Conservation (phyloP, 2,113 vertebrate genomes). For the Pyxicephalus adspersus region DNA sequence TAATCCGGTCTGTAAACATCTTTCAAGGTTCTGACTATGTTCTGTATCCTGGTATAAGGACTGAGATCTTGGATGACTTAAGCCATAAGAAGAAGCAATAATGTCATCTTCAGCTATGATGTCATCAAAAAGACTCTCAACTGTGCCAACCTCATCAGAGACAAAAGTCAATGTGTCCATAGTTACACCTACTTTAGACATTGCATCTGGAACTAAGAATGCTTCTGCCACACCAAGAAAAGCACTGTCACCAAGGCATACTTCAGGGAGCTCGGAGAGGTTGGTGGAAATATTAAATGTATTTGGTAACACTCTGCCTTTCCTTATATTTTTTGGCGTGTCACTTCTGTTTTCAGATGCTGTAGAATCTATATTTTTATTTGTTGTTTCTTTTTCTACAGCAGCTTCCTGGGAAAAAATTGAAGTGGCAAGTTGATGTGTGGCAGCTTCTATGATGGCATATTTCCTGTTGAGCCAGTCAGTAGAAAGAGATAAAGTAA, state of each 20-base stretch:
- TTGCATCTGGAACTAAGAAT: slow-evolving; percentile 63
- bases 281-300: background rate
- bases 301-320: background rate
- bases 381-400: slow-evolving; percentile 41
- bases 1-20: background rate
- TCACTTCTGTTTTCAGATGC: background rate
- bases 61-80: background rate
- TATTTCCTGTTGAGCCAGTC: slow-evolving; percentile 71
- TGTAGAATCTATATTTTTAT: background rate
- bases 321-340: background rate
- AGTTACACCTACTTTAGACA: slow-evolving; percentile 49
- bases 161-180: slow-evolving; percentile 33
- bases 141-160: slow-evolving; percentile 43
- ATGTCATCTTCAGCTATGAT: slow-evolving; percentile 64
- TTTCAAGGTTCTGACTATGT: background rate
- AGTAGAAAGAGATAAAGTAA: too few species aligned
- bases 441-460: slow-evolving; percentile 78
- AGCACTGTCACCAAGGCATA: slow-evolving; percentile 3
- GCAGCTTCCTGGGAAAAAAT: slow-evolving; percentile 64
- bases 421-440: slow-evolving; percentile 70
- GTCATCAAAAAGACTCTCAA: slow-evolving; percentile 73
- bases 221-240: slow-evolving; percentile 77
- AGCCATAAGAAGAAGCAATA: slow-evolving; percentile 12
- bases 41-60: background rate
- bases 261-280: background rate